These are phyloP conservation scores for Zoanthus sansibaricus DNA, from an alignment of 92 coral and sea anemone species.

Conservation along the genomic window DNA sequence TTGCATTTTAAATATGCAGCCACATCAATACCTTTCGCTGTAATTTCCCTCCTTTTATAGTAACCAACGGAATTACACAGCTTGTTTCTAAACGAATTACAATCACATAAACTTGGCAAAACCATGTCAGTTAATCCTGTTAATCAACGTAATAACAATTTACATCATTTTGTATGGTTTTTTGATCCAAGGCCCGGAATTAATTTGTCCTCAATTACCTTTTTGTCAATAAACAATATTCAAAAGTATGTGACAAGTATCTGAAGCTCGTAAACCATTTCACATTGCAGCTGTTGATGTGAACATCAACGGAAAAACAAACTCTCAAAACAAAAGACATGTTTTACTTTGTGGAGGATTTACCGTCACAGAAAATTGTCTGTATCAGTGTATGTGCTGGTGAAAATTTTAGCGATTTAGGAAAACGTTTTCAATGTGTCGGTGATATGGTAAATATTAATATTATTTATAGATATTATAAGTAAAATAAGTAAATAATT, in stretches of 20 bases:
- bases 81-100: not conserved
- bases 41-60: too few relatives aligned
- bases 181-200: not conserved
- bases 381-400: too few relatives aligned
- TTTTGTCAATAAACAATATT: not conserved
- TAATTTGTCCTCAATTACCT: not conserved
- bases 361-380: too few relatives aligned
- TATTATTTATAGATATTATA: too few relatives aligned
- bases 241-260: not conserved
- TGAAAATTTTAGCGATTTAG: too few relatives aligned
- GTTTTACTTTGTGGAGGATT: too few relatives aligned
- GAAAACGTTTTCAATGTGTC: too few relatives aligned
- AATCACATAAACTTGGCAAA: not conserved
- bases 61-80: slow-evolving; percentile 3
- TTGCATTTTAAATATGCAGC: not conserved
- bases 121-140: not conserved
- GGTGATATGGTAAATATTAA: too few relatives aligned
- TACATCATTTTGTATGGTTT: not conserved
- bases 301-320: too few relatives aligned
- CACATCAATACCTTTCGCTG: not conserved
- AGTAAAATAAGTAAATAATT: too few relatives aligned
- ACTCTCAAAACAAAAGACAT: too few relatives aligned
- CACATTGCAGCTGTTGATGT: too few relatives aligned
- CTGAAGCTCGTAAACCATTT: not conserved
- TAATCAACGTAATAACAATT: not conserved